Percentiles rank a stretch among this genome's conserved stretches.
phyloP scores from a whole-genome alignment of 2,888 invertebrate genomes.

The Timandra comae region DNA sequence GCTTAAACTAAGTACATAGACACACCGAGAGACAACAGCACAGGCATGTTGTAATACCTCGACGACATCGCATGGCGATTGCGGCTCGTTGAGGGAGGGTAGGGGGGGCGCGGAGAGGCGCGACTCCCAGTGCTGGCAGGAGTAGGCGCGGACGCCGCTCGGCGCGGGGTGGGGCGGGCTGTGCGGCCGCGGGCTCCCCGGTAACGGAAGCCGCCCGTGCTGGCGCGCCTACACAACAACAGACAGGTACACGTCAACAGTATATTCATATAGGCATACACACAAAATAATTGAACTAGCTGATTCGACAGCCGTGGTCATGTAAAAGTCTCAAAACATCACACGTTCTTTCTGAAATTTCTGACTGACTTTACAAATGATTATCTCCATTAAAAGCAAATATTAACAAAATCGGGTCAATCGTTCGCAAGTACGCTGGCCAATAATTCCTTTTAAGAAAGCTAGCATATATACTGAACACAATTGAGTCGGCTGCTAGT shows the following conservation, averaged over 20 bases:
- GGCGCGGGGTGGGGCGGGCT: constrained; percentile 74
- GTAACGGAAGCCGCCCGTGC: constrained; percentile 74
- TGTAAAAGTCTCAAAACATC: too few relatives aligned
- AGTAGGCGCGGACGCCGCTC: constrained; percentile 76
- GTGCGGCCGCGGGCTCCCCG: constrained; percentile 70
- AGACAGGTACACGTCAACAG: constrained; percentile 1
- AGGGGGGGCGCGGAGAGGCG: constrained; percentile 70
- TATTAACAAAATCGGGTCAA: too few relatives aligned
- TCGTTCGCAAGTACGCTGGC: too few relatives aligned
- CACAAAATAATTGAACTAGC: too few relatives aligned
- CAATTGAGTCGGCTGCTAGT: too few relatives aligned
- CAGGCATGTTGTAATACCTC: constrained; percentile 57
- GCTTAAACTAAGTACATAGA: constrained; percentile 38
- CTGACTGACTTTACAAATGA: too few relatives aligned
- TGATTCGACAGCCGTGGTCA: too few relatives aligned
- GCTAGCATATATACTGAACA: too few relatives aligned
- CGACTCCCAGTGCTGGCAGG: constrained; percentile 78
- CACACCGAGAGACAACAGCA: constrained; percentile 36
- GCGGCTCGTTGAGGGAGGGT: constrained; percentile 63
- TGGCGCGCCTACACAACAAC: constrained; percentile 57
- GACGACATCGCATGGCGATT: constrained; percentile 65
- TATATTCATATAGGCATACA: too few relatives aligned
- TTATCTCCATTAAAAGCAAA: too few relatives aligned
- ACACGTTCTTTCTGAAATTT: too few relatives aligned
- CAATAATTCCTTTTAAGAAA: too few relatives aligned